Base-by-base conservation (phyloP, 1,140 invertebrate genomes). In the Caenorhabditis briggsae region DNA sequence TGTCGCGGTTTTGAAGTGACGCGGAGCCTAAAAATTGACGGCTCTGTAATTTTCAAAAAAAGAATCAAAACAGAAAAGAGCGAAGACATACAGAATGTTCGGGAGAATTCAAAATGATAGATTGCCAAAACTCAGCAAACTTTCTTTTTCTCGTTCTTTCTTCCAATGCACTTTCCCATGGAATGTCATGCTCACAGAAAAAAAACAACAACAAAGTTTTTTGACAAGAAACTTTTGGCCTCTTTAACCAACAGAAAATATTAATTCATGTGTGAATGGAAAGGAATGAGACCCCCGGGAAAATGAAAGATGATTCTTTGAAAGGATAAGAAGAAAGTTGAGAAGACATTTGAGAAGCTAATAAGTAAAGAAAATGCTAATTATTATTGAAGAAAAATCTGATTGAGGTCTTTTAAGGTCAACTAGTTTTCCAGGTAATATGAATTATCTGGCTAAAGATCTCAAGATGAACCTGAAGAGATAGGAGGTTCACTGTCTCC, bases 191-290 rank as follows among this genome's bases (percentile, higher is more conserved):
- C 50, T 53, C 50, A 33, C 33, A 33, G 33, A 53, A 64, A 41
- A 64, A 74, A 74, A 46, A 74, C 14, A 41, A 74, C 46, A 18
- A 46, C 1, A 18, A 74, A 74, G n/a, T 16, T 74, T 74, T 43
- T 33, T 3, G 33, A 33, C 33, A 33, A 33, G 65, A 48, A 74
- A 74, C 65, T 74, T 74, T 74, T n/a, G 20, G 41, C 9, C 8
- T 43, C 61, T 33, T 18, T 74, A 74, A 74, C 65, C 65, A 74
- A 46, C 41, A 74, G 65, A 41, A 74, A 74, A 74, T 46, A 74
- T 46, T 74, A 74, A 74, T 74, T 74, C 65, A 74, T 74, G 65
- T 74, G 65, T 48, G 65, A 74, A 74, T 74, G n/a, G 43, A 74
- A 74, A 74, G 41, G 41, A 74, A 74, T 74, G 46, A 74, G 33